Base-by-base conservation (phyloP, 2,113 vertebrate genomes). In the Nothocercus julius region DNA sequence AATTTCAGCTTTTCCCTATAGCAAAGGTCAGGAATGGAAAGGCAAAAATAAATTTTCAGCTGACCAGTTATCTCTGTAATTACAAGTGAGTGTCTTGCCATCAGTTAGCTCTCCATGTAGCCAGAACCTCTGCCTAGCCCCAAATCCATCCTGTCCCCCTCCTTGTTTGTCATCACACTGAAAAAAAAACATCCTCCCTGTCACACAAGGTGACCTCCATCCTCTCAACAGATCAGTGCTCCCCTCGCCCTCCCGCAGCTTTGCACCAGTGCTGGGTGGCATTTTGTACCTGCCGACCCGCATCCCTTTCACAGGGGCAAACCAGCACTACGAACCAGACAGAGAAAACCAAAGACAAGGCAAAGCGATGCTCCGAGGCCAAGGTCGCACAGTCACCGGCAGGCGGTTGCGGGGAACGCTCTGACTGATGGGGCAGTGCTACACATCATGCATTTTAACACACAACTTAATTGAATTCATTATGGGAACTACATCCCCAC, bases 391-490 rank as follows among this genome's bases (percentile, higher is more conserved):
- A 89, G 82, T 30, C 36, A 67, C 4, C 11, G 5, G 75, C 82
- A 51, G 84, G 36, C 67, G 82, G 91, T 84, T 87, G 91, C 84
- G 62, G 79, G 40, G 47, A 83, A 7, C 2, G 1, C 64, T 7
- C 83, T 1, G 6, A 17, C 20, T 28, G 1, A 78, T 2, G 75
- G 76, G 85, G 54, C 0, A 1, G 59, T 8, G 40, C 84, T 82
- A 75, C 84, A 13, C 84, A n/a, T 25, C 2, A 0, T 30, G 89
- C 94, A 85, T 88, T 72, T 42, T 63, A 94, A 92, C 56, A 47
- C 72, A 2, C 1, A 1, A 11, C 54, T 73, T 95, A 92, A 96
- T 85, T 77, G 82, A 77, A 91, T 95, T 95, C 87, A 91, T 95
- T 62, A 92, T 12, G 89, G 68, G 94, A 90, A 24, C 85, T 85